Conservation (phyloP, 2,888 invertebrate species). For the Trichogramma dendrolimi region DNA sequence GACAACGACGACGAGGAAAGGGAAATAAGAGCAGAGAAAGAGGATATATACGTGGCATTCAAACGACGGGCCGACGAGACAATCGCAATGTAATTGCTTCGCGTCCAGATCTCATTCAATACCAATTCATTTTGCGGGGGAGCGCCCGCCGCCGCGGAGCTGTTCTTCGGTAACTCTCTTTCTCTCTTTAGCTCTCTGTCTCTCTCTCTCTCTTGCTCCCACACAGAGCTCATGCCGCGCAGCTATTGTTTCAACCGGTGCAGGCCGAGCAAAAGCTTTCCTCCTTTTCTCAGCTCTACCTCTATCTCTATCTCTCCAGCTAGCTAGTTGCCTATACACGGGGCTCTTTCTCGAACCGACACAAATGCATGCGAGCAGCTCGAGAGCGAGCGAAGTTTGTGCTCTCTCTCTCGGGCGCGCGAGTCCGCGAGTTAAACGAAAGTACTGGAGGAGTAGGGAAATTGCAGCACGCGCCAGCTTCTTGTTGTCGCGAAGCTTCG, state of each 20-base stretch:
- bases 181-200: conserved; percentile 1
- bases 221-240: neutral
- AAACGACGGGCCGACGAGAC: conserved; percentile 45
- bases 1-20: neutral
- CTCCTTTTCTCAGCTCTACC: conserved; percentile 1
- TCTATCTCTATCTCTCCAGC: neutral
- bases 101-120: conserved; percentile 37
- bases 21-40: neutral
- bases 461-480: no score
- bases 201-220: conserved; percentile 23
- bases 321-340: neutral
- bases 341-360: conserved; percentile 3
- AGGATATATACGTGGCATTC: conserved; percentile 33
- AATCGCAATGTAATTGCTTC: conserved; percentile 47
- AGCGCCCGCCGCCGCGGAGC: conserved; percentile 17
- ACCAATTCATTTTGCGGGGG: conserved; percentile 40
- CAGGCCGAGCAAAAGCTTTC: no score
- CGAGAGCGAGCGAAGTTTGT: neutral
- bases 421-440: no score
- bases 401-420: no score
- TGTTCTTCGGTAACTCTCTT: no score
- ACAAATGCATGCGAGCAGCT: conserved; percentile 7
- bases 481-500: no score
- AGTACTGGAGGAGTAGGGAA: no score
- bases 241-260: neutral